Percentiles rank a stretch among this genome's conserved stretches.
Conservation (phyloP, 2,113 vertebrate species). For the Asarcornis scutulata region DNA sequence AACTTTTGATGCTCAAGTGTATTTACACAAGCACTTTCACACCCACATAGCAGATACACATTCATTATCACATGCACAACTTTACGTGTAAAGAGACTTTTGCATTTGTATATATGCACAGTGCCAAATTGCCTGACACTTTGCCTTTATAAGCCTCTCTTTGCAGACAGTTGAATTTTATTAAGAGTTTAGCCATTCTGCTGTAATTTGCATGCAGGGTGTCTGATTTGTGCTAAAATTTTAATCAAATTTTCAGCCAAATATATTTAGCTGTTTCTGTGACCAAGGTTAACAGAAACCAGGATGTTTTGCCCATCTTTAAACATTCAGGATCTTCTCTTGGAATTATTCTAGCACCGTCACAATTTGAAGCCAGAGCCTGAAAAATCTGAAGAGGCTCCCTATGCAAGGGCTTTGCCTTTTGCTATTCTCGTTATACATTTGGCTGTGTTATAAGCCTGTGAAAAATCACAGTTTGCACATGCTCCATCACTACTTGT, state of each 20-base stretch:
- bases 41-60: fast-evolving
- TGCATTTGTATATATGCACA: neutral
- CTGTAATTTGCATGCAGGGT: neutral
- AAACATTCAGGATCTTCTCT: neutral
- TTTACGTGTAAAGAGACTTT: neutral
- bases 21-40: neutral
- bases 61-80: fast-evolving
- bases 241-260: neutral
- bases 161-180: neutral
- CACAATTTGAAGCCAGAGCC: neutral
- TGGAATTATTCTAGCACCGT: conserved; percentile 18
- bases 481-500: conserved; percentile 54
- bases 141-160: neutral
- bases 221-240: neutral
- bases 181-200: neutral
- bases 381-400: conserved; percentile 14
- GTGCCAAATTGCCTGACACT: neutral
- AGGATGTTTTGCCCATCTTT: neutral
- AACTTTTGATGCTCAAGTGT: neutral
- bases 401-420: conserved; percentile 16
- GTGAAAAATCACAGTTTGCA: conserved; percentile 70
- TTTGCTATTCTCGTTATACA: conserved; percentile 38
- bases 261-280: neutral
- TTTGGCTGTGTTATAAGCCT: conserved; percentile 55
- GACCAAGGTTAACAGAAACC: neutral